These are phyloP conservation scores for Elgonia sp. DNA, from an alignment of 2,888 invertebrate genomes.

Conservation along the genomic window DNA sequence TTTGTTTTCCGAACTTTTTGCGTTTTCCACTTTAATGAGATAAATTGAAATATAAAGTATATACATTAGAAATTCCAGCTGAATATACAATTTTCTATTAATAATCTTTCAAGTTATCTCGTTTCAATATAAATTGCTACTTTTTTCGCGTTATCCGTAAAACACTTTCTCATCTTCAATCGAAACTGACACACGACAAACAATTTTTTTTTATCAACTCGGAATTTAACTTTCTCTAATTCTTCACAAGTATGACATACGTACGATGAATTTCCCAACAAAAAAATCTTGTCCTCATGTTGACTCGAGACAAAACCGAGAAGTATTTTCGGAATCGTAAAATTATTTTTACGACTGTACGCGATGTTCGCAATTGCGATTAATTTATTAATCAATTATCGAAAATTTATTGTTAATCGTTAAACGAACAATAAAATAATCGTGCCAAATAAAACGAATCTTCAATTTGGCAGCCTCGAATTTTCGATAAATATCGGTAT, in stretches of 20 bases:
- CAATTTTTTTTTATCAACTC: conserved; percentile 51
- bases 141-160: too few species aligned
- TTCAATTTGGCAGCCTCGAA: neutral
- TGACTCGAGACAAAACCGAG: neutral
- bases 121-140: too few species aligned
- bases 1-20: neutral
- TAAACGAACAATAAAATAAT: conserved; percentile 10
- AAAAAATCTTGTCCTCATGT: conserved; percentile 2
- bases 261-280: conserved; percentile 32
- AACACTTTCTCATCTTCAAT: conserved; percentile 1
- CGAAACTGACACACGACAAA: conserved; percentile 37
- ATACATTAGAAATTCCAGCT: too few species aligned
- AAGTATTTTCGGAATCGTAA: conserved; percentile 5
- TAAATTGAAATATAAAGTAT: too few species aligned
- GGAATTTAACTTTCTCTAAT: conserved; percentile 62
- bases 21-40: neutral
- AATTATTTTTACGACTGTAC: neutral
- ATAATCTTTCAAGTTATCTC: too few species aligned
- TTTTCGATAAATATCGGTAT: neutral
- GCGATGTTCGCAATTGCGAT: neutral
- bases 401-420: conserved; percentile 20
- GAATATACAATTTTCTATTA: too few species aligned
- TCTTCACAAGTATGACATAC: conserved; percentile 39
- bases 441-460: neutral
- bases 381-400: conserved; percentile 10